Evolutionary conservation across 2,888 invertebrate species (phyloP), one percentile per base, ranked within the genome.

Genomic region (Drosophila demipolita): DNA sequence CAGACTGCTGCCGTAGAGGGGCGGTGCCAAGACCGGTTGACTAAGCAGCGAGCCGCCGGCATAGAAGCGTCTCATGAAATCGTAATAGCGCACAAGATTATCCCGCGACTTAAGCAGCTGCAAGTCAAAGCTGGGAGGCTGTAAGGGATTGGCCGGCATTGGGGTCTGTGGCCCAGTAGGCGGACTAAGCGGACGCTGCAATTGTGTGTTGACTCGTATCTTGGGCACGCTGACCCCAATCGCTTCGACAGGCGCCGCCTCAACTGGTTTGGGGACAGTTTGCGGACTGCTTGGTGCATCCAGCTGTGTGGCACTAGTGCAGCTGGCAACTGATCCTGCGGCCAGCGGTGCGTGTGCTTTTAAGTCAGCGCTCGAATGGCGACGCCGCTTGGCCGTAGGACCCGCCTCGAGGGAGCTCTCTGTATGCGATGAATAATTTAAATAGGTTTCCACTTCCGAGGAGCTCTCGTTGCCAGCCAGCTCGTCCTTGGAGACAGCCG

Each of bases 391-490:
- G 70, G 84, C 77, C 38, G 85, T 85, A 5, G 91, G 82, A 36
- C 91, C 91, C 59, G 83, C 87, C 72, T 93, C 92, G 32, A 91
- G 48, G 3, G 93, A 92, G 80, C 91, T 93, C 54, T 93, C 93
- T 4, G 91, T 91, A 48, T 91, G 90, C 57, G 92, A 91, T 20
- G 92, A 92, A 57, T 91, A 91, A 66, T 90, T 92, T 5, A 92
- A 69, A 7, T 85, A 84, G 59, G 75, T 88, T 65, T 93, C 93
- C 49, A 92, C 83, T 83, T 93, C 93, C 4, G 92, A 92, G 11
- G 93, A 93, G 73, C 93, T 93, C 73, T 93, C 93, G 59, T 91
- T 93, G 71, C 89, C 91, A 15, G 82, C 86, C 20, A 88, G 73
- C 9, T 93, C 93, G 4, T 92, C 92, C 53, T 83, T 89, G 15